phyloP scores from a whole-genome alignment of 2,888 invertebrate genomes.

The Synanthedon andrenaeformis region DNA sequence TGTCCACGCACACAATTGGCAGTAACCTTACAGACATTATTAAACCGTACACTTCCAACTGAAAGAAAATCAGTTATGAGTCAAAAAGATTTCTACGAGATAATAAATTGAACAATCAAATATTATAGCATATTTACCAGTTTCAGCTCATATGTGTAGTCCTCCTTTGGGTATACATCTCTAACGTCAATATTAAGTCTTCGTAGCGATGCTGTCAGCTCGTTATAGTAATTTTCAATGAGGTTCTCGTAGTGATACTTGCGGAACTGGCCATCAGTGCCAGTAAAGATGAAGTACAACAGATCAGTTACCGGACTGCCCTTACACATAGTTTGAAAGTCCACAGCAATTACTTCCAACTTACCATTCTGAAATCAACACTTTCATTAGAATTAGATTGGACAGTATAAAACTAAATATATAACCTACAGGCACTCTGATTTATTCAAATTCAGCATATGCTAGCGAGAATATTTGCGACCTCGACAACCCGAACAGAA shows the following conservation, averaged over 20 bases:
- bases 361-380: conserved; percentile 2
- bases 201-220: neutral
- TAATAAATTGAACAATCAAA: no score
- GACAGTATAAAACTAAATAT: no score
- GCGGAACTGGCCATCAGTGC: conserved; percentile 3
- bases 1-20: neutral
- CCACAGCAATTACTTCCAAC: conserved; percentile 1
- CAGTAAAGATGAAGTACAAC: conserved; percentile 4
- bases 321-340: conserved; percentile 1
- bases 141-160: conserved; percentile 1
- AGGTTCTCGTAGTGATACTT: neutral
- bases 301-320: conserved; percentile 1
- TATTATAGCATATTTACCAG: neutral
- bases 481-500: no score
- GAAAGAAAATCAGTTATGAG: neutral
- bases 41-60: neutral
- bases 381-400: no score
- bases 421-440: no score
- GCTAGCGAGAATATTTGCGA: no score
- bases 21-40: neutral
- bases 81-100: no score
- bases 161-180: neutral
- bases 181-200: neutral
- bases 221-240: conserved; percentile 1
- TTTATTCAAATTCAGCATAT: no score